Evolutionary conservation across 2,888 invertebrate species (phyloP), one percentile per base, ranked within the genome.

Genomic region (Apoda limacodes): DNA sequence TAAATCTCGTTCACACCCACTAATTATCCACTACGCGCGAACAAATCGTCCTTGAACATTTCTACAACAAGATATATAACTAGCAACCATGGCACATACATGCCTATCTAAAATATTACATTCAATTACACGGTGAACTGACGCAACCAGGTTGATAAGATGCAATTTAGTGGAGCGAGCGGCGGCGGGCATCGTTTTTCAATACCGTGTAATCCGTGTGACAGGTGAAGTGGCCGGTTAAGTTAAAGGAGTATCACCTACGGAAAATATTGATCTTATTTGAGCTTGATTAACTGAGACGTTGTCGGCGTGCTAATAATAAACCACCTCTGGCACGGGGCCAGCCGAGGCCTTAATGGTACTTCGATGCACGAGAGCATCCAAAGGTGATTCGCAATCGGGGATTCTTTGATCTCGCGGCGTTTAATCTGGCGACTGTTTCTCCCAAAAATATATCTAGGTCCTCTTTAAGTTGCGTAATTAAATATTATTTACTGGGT

Each of bases 231-330:
- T 43, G 39, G 37, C 50, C 46, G 45, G n/a, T n/a, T n/a, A n/a
- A n/a, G n/a, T n/a, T n/a, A n/a, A n/a, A n/a, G 25, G 56, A 62
- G 60, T 63, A 68, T 66, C 67, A 72, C 65, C 66, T 65, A 68
- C 68, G 66, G 65, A 56, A 64, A 72, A 67, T 78, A 80, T 80
- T 68, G 78, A 78, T 78, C 74, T 75, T 76, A 76, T 78, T 76
- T 68, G 74, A 74, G 78, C 68, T 71, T 76, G 78, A 80, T 80
- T 75, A 78, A 74, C 74, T 71, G 71, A 59, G 69, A 69, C 71
- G 72, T 61, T 62, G 71, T 66, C 59, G 67, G 62, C 60, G 69
- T 55, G 69, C 76, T 80, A 80, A 78, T 80, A 80, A 78, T 80
- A 80, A 57, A 62, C 54, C 55, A 57, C 55, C 60, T 58, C 71